Conservation (phyloP, 1,140 invertebrate genomes). For the Hycleus phaleratus region DNA sequence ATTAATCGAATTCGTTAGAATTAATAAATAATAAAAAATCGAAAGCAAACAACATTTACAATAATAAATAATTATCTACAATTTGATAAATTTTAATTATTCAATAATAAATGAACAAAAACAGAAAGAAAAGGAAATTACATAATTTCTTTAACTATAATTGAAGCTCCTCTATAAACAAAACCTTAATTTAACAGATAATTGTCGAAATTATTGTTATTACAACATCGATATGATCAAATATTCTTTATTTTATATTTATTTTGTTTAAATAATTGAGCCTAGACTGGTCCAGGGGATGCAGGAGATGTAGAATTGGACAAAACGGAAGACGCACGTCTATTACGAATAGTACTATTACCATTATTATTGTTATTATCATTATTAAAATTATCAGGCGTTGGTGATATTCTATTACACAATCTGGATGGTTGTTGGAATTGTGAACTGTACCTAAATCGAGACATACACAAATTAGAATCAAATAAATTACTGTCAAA, state of each 20-base stretch:
- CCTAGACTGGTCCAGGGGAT: constrained; percentile 24
- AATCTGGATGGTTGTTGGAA: constrained; percentile 23
- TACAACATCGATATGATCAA: constrained; percentile 4
- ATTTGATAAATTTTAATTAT: neutral
- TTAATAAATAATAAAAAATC: constrained; percentile 6
- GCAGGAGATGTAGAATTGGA: constrained; percentile 15
- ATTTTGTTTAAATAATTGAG: neutral
- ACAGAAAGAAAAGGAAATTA: neutral
- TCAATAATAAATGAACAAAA: constrained; percentile 2
- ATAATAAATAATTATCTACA: constrained; percentile 8
- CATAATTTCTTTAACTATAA: neutral
- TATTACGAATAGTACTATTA: neutral
- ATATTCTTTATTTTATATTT: neutral
- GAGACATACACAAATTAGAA: neutral
- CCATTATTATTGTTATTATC: neutral
- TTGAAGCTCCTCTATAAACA: neutral
- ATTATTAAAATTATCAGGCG: constrained; percentile 4
- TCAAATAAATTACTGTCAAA: neutral
- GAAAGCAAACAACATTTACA: constrained; percentile 27
- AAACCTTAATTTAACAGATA: constrained; percentile 27
- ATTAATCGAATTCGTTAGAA: constrained; percentile 10
- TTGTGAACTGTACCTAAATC: constrained; percentile 30
- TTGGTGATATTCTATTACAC: constrained; percentile 24
- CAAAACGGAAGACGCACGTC: constrained; percentile 15
- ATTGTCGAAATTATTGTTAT: neutral